These are phyloP conservation scores for Hypocryptadius cinnamomeus DNA, from an alignment of 2,113 vertebrate genomes.

Conservation along the genomic window DNA sequence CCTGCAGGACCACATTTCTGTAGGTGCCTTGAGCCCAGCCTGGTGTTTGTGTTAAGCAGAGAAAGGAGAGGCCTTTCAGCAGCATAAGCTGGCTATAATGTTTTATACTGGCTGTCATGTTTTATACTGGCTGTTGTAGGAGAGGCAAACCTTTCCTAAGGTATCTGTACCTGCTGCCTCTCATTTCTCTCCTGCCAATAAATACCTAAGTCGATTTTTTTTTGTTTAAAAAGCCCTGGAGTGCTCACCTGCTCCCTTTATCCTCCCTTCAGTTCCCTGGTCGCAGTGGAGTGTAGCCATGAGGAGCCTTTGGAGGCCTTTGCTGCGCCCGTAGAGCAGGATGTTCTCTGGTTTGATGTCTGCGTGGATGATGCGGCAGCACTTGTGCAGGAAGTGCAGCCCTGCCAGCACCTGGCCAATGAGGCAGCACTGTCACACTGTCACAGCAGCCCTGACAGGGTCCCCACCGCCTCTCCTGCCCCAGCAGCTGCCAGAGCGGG, in stretches of 20 bases:
- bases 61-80: neutral
- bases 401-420: constrained; percentile 76
- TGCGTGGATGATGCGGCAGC: constrained; percentile 82
- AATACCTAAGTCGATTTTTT: neutral
- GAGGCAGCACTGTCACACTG: neutral
- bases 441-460: neutral
- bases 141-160: neutral
- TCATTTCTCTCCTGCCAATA: neutral
- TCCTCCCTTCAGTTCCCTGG: neutral
- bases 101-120: neutral
- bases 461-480: neutral
- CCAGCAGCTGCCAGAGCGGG: neutral
- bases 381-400: constrained; percentile 77
- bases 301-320: constrained; percentile 48
- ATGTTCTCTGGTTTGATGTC: constrained; percentile 86
- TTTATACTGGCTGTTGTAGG: neutral
- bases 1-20: neutral
- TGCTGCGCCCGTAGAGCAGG: constrained; percentile 61
- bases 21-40: neutral
- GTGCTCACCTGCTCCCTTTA: constrained; percentile 10
- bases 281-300: neutral
- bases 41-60: neutral
- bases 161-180: neutral
- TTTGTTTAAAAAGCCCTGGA: neutral
- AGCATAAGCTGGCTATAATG: neutral